A percentile compares a stretch with the other conserved stretches of the same genome.
Conservation (phyloP, 2,113 vertebrate species). For the Abramis brama region DNA sequence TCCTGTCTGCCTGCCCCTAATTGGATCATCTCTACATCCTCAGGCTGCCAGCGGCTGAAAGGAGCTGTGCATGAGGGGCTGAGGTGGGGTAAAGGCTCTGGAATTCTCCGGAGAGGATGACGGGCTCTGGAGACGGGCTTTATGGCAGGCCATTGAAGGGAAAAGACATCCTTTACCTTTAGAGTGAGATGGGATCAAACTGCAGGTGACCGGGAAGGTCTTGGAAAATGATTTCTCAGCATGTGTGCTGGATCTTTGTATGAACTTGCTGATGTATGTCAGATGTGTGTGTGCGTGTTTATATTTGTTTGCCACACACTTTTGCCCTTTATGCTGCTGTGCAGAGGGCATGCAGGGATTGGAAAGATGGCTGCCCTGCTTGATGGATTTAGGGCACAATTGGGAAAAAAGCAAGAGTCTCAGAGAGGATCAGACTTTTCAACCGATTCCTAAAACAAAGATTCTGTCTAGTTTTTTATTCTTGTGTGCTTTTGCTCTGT, state of each 20-base stretch:
- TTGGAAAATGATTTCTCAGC: constrained; percentile 36
- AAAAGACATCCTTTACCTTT: constrained; percentile 39
- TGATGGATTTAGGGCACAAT: constrained; percentile 11
- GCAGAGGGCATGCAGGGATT: constrained; percentile 34
- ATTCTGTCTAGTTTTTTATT: neutral
- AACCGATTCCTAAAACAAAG: neutral
- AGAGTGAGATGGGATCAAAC: constrained; percentile 30
- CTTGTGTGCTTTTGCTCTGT: neutral
- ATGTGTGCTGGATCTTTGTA: constrained; percentile 17
- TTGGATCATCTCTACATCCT: constrained; percentile 64
- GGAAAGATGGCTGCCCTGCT: neutral
- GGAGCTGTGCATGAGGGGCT: constrained; percentile 29
- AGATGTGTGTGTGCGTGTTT: constrained; percentile 19
- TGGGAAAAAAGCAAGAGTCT: neutral
- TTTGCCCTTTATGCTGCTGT: constrained; percentile 28
- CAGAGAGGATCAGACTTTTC: constrained; percentile 27
- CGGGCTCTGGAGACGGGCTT: neutral
- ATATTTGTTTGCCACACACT: neutral
- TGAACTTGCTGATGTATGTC: constrained; percentile 35
- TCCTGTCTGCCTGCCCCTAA: constrained; percentile 54
- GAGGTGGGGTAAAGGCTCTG: constrained; percentile 30
- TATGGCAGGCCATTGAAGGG: constrained; percentile 29
- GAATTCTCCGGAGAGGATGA: constrained; percentile 34
- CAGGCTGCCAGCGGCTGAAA: constrained; percentile 39
- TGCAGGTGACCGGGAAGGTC: constrained; percentile 5